phyloP scores from a whole-genome alignment of 2,113 vertebrate species.

The Nibea albiflora region DNA sequence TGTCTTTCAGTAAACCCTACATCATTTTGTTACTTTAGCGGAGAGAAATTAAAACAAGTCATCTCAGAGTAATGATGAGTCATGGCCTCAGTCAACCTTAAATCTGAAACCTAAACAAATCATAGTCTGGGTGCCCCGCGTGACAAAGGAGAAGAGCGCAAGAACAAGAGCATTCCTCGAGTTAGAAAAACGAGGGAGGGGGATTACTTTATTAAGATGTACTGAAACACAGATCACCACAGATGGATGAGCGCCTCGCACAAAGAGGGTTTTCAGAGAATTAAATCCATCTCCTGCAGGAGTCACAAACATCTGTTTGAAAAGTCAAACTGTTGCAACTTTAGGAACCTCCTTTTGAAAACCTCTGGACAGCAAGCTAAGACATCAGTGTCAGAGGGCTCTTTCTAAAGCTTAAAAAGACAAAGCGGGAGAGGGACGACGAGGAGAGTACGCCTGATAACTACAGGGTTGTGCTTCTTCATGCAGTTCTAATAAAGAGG shows the following conservation, averaged over 20 bases:
- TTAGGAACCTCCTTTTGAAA: slow-evolving; percentile 36
- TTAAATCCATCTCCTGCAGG: slow-evolving; percentile 78
- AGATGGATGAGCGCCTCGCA: slow-evolving; percentile 82
- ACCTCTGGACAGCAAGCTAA: slow-evolving; percentile 54
- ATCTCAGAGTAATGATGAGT: slow-evolving; percentile 83
- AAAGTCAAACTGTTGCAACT: slow-evolving; percentile 71
- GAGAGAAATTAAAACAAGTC: slow-evolving; percentile 76
- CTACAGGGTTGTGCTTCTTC: slow-evolving; percentile 2
- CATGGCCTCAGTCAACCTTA: slow-evolving; percentile 80
- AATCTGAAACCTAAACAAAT: slow-evolving; percentile 85
- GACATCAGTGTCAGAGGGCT: slow-evolving; percentile 40
- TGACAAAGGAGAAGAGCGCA: slow-evolving; percentile 81
- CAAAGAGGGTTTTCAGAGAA: slow-evolving; percentile 74
- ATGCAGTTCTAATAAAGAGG: slow-evolving; percentile 33
- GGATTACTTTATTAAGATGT: slow-evolving; percentile 87
- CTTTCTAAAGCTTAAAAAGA: slow-evolving; percentile 26
- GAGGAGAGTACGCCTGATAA: slow-evolving; percentile 19
- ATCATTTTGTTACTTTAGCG: slow-evolving; percentile 48
- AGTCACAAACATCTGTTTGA: slow-evolving; percentile 80
- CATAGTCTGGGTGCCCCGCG: slow-evolving; percentile 75
- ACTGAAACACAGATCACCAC: slow-evolving; percentile 82
- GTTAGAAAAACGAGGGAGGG: slow-evolving; percentile 79
- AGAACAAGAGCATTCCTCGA: slow-evolving; percentile 87
- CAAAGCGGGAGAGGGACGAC: slow-evolving; percentile 16
- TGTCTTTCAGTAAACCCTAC: slow-evolving; percentile 33